A percentile compares a stretch with the other conserved stretches of the same genome.
Conservation (phyloP, 2,113 vertebrate species). For the Xenus cinereus region DNA sequence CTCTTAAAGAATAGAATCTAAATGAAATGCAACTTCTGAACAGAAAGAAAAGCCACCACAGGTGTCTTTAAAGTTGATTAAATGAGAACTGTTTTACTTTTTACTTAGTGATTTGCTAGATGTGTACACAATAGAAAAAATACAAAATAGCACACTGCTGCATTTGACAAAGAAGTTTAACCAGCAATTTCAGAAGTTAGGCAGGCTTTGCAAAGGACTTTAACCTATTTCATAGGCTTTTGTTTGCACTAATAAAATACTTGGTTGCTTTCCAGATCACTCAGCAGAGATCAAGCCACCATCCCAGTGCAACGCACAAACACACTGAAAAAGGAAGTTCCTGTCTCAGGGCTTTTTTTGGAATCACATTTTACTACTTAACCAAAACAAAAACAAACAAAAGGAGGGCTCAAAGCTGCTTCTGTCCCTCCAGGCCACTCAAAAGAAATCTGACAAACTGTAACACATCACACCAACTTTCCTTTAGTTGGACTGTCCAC, state of each 20-base stretch:
- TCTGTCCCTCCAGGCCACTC: background rate
- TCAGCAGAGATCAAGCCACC: background rate
- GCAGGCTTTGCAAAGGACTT: background rate
- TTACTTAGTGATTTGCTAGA: background rate
- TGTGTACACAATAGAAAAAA: background rate
- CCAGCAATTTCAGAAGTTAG: background rate
- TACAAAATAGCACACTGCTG: background rate
- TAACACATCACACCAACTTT: background rate
- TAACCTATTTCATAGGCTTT: background rate
- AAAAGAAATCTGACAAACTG: background rate
- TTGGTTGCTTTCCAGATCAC: slow-evolving; percentile 6
- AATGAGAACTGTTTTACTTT: background rate
- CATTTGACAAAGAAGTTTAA: background rate
- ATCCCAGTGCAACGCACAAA: background rate
- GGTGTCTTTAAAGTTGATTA: background rate
- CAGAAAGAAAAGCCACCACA: background rate
- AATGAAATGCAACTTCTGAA: background rate
- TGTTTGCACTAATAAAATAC: slow-evolving; percentile 19
- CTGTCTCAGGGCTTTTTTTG: background rate
- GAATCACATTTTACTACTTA: background rate
- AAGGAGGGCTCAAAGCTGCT: background rate
- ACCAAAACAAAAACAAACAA: background rate
- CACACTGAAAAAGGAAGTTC: background rate
- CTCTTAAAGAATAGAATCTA: background rate
- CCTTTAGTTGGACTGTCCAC: background rate